Conservation (phyloP, 2,113 vertebrate genomes). For the Leucopternis melanops region DNA sequence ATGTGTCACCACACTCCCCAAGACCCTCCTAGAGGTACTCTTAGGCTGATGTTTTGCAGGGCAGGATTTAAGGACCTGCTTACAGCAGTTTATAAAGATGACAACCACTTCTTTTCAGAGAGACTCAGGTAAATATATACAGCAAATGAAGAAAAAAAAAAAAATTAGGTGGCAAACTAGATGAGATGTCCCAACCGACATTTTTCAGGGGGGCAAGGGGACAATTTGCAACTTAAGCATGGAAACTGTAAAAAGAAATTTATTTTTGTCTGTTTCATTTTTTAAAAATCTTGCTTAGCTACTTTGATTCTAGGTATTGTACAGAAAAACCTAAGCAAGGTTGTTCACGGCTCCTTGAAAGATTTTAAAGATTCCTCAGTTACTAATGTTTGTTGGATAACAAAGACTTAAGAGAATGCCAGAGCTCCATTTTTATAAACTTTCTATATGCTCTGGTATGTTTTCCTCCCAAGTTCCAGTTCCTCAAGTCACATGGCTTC, state of each 20-base stretch:
- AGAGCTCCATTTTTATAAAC: not conserved
- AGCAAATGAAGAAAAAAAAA: not conserved
- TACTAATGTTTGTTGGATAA: not conserved
- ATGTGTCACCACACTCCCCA: not conserved
- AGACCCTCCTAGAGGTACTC: not conserved
- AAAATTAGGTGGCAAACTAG: not conserved
- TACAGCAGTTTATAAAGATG: not conserved
- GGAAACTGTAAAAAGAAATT: not conserved
- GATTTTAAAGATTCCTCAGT: not conserved
- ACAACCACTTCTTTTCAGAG: not conserved
- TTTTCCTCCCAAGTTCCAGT: not conserved
- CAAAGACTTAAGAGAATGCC: not conserved
- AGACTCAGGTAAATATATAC: not conserved
- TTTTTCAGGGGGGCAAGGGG: not conserved
- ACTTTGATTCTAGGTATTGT: not conserved
- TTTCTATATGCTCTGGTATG: not conserved
- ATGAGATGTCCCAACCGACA: not conserved
- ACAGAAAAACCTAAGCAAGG: not conserved
- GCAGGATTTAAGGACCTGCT: not conserved
- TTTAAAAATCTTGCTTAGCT: not conserved
- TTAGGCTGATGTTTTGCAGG: not conserved
- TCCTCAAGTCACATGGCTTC: not conserved
- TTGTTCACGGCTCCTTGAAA: not conserved
- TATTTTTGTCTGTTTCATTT: not conserved
- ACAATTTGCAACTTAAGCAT: not conserved